Conservation (phyloP, 2,797 vertebrate genomes). For the Salmo trutta region DNA sequence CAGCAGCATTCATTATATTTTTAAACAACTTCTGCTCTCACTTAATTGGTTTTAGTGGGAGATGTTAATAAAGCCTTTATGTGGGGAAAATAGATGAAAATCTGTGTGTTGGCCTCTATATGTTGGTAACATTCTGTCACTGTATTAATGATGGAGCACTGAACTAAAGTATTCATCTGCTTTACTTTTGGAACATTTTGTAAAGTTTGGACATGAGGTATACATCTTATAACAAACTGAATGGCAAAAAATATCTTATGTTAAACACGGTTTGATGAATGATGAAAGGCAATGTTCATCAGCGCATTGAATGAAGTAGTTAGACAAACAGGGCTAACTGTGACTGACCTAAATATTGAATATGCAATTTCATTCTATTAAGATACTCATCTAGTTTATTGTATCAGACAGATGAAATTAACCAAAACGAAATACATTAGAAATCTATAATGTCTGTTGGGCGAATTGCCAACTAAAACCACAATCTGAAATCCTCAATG, state of each 20-base stretch:
- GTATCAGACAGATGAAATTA: neutral
- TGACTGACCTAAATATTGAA: neutral
- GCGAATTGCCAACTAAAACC: neutral
- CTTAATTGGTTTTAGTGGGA: neutral
- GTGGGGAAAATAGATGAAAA: no score
- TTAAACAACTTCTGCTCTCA: neutral
- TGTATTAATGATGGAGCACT: slow-evolving; percentile 41
- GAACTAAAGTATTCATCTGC: slow-evolving; percentile 33
- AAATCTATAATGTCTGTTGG: neutral
- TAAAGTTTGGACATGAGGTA: slow-evolving; percentile 20
- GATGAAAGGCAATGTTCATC: no score
- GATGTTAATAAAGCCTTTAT: neutral
- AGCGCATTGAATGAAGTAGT: no score
- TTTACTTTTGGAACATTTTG: slow-evolving; percentile 47
- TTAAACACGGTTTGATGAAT: neutral
- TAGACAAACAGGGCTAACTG: neutral
- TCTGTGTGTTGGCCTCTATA: neutral
- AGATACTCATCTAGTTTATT: neutral
- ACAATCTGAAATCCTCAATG: neutral
- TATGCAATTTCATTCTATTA: neutral
- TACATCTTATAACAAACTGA: slow-evolving; percentile 40
- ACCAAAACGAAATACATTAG: neutral
- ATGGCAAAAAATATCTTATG: slow-evolving; percentile 8
- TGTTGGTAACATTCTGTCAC: slow-evolving; percentile 26
- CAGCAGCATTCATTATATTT: neutral